A percentile compares a stretch with the other conserved stretches of the same genome.
Conservation (phyloP, 1,140 invertebrate species). For the Cherax destructor region DNA sequence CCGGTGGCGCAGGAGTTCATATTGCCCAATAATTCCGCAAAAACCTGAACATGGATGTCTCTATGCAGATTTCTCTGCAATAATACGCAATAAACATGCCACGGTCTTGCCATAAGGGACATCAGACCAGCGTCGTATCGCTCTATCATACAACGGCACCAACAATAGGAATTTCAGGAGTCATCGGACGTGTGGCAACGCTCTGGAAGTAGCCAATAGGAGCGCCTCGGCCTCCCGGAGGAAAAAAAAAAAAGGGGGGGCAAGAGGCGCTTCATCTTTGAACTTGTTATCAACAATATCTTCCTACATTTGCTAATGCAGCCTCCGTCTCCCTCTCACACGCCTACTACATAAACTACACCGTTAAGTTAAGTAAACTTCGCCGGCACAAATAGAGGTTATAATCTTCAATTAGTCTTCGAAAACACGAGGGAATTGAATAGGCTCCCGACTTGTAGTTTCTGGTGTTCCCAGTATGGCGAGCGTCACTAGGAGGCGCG, state of each 20-base stretch:
- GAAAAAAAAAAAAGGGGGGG: slow-evolving; percentile 23
- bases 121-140: background rate
- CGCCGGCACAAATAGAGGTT: background rate
- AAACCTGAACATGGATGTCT: slow-evolving; percentile 32
- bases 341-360: slow-evolving; percentile 20
- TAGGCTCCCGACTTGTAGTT: no score
- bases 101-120: background rate
- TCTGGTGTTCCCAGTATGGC: no score
- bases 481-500: no score
- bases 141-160: background rate
- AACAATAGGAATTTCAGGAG: background rate
- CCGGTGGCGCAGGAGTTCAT: slow-evolving; percentile 16
- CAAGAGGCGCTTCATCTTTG: slow-evolving; percentile 42
- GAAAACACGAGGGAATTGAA: background rate
- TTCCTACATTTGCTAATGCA: slow-evolving; percentile 46
- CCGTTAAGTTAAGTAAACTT: background rate
- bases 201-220: slow-evolving; percentile 7
- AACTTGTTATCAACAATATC: slow-evolving; percentile 37
- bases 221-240: background rate
- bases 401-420: slow-evolving; percentile 11
- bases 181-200: slow-evolving; percentile 21
- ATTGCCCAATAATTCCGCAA: slow-evolving; percentile 46
- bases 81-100: slow-evolving; percentile 14
- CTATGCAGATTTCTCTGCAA: slow-evolving; percentile 8
- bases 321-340: background rate